Evolutionary conservation across 2,888 invertebrate species (phyloP).

Genomic region (Cheilosia variabilis): DNA sequence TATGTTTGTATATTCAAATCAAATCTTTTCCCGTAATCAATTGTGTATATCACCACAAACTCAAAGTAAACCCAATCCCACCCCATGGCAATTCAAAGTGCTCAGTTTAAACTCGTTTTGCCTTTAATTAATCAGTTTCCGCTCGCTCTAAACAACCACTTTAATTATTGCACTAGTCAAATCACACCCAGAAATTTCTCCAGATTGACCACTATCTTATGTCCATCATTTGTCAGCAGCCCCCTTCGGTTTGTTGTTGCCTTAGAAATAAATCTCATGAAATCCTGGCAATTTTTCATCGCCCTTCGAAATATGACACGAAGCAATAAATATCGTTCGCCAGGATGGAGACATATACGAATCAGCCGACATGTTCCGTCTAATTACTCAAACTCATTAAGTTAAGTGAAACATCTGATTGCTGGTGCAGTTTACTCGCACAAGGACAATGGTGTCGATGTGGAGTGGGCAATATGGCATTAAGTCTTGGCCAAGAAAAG

Average conservation of each 20-base stretch:
- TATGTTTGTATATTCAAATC: no score
- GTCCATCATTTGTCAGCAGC: slow-evolving; percentile 57
- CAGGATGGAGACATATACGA: slow-evolving; percentile 36
- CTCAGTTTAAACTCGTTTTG: slow-evolving; percentile 14
- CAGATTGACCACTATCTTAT: slow-evolving; percentile 64
- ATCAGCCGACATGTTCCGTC: slow-evolving; percentile 66
- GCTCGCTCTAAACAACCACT: not conserved
- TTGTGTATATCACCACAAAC: no score
- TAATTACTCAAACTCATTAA: slow-evolving; percentile 76
- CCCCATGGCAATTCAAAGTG: not conserved
- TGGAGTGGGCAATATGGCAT: not conserved
- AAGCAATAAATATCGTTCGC: slow-evolving; percentile 67
- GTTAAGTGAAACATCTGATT: slow-evolving; percentile 73
- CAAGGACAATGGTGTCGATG: not conserved
- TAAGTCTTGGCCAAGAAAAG: slow-evolving; percentile 41
- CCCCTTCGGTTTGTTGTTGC: slow-evolving; percentile 32
- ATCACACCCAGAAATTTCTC: slow-evolving; percentile 51
- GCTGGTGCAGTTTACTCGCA: slow-evolving; percentile 22
- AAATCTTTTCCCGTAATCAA: no score
- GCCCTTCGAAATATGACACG: slow-evolving; percentile 68
- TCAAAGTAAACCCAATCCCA: no score
- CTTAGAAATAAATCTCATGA: slow-evolving; percentile 43
- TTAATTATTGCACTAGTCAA: slow-evolving; percentile 39
- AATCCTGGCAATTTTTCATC: slow-evolving; percentile 61
- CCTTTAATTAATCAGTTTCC: slow-evolving; percentile 47